These are phyloP conservation scores for Alentia gelatinosa DNA, from an alignment of 2,888 invertebrate genomes.

Conservation along the genomic window DNA sequence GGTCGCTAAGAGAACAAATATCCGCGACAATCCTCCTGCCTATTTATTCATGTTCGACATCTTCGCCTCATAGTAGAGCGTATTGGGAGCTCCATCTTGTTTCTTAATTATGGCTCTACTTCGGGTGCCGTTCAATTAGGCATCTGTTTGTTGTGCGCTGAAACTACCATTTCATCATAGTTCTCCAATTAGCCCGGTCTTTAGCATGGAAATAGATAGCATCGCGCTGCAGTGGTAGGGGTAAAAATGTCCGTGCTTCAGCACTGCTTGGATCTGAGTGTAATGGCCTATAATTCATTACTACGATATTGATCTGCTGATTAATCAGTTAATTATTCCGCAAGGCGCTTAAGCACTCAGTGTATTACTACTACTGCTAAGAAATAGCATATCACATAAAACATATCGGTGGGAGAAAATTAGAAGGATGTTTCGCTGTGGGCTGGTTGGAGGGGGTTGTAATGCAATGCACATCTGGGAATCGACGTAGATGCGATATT, in stretches of 20 bases:
- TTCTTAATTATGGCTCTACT: background rate
- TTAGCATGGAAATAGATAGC: slow-evolving; percentile 38
- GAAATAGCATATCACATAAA: background rate
- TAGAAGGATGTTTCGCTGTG: background rate
- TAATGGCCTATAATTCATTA: slow-evolving; percentile 13
- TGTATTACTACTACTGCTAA: background rate
- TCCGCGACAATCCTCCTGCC: background rate
- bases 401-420: background rate
- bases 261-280: background rate
- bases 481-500: slow-evolving; percentile 7
- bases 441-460: background rate
- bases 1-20: background rate
- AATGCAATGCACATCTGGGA: background rate
- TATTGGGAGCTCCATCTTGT: background rate
- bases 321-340: slow-evolving; percentile 36
- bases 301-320: slow-evolving; percentile 30
- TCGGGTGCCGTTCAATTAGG: slow-evolving; percentile 5
- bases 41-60: background rate
- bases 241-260: background rate
- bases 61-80: background rate
- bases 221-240: background rate
- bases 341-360: background rate
- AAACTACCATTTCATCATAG: slow-evolving; percentile 16
- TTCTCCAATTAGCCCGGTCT: slow-evolving; percentile 17
- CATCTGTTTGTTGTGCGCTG: background rate